Conservation (phyloP, 2,888 invertebrate species). For the Drosophila kanekoi region DNA sequence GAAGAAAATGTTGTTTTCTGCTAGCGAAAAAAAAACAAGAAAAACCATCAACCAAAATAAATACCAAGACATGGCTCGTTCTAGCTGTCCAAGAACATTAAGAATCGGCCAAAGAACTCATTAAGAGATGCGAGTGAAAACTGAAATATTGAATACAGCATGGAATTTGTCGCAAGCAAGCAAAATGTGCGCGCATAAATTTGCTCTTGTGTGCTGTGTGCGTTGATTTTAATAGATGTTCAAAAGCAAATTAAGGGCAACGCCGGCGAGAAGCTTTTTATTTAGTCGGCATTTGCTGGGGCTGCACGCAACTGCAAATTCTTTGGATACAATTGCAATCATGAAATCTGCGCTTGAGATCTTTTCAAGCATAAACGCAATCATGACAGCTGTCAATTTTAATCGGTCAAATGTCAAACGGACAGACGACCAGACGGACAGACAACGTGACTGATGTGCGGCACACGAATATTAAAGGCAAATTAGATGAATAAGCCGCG, state of each 20-base stretch:
- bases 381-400: slow-evolving; percentile 78
- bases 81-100: slow-evolving; percentile 52
- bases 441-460: slow-evolving; percentile 53
- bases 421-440: slow-evolving; percentile 20
- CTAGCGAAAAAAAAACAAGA: slow-evolving; percentile 4
- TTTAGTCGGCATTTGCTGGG: slow-evolving; percentile 10
- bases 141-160: slow-evolving; percentile 56
- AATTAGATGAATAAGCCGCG: slow-evolving; percentile 66
- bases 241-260: slow-evolving; percentile 45
- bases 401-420: slow-evolving; percentile 71
- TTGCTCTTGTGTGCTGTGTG: slow-evolving; percentile 20
- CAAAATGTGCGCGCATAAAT: slow-evolving; percentile 16
- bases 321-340: slow-evolving; percentile 33
- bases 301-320: slow-evolving; percentile 35
- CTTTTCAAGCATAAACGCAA: slow-evolving; percentile 60
- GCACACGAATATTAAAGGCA: slow-evolving; percentile 48
- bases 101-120: slow-evolving; percentile 43
- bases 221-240: slow-evolving; percentile 44
- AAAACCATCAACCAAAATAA: slow-evolving; percentile 33
- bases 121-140: slow-evolving; percentile 40
- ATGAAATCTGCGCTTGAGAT: slow-evolving; percentile 49
- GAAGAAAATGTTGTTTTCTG: slow-evolving; percentile 15
- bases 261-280: slow-evolving; percentile 27
- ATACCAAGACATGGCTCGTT: slow-evolving; percentile 49
- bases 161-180: slow-evolving; percentile 59